A percentile compares a stretch with the other conserved stretches of the same genome.
Evolutionary conservation across 2,797 vertebrate species (phyloP).

Genomic region (Oryzias sinensis): DNA sequence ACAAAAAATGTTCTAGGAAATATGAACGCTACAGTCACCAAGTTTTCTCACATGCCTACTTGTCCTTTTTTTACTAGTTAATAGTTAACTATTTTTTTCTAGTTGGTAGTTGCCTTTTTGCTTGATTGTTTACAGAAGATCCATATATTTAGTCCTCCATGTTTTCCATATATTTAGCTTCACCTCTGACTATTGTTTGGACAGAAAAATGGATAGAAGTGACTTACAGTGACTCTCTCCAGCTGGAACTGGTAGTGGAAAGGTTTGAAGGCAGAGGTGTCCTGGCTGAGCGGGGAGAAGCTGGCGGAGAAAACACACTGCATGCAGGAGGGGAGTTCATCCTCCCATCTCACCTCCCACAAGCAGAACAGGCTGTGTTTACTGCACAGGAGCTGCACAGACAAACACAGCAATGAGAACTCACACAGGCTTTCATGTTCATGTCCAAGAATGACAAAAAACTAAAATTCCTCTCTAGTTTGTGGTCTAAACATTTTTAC

Average conservation of each 20-base stretch:
- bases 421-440: background rate
- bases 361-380: conserved; percentile 90
- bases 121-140: too few relatives aligned
- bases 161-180: too few relatives aligned
- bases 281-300: conserved; percentile 81
- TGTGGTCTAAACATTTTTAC: too few relatives aligned
- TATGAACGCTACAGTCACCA: too few relatives aligned
- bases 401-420: conserved; percentile 5
- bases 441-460: background rate
- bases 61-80: too few relatives aligned
- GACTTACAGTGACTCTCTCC: conserved; percentile 85
- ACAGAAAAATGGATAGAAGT: background rate
- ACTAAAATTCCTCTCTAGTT: too few relatives aligned
- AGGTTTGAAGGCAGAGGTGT: conserved; percentile 81
- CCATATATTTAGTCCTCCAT: too few relatives aligned
- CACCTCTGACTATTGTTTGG: background rate
- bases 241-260: conserved; percentile 90
- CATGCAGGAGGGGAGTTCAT: conserved; percentile 81
- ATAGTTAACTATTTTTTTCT: too few relatives aligned
- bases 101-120: too few relatives aligned
- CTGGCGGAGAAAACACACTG: conserved; percentile 86
- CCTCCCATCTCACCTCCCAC: conserved; percentile 90
- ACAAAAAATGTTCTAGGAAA: too few relatives aligned
- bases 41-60: too few relatives aligned
- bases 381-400: conserved; percentile 82